Evolutionary conservation across 1,140 invertebrate species (phyloP).

Genomic region (Eupristina koningsbergeri): DNA sequence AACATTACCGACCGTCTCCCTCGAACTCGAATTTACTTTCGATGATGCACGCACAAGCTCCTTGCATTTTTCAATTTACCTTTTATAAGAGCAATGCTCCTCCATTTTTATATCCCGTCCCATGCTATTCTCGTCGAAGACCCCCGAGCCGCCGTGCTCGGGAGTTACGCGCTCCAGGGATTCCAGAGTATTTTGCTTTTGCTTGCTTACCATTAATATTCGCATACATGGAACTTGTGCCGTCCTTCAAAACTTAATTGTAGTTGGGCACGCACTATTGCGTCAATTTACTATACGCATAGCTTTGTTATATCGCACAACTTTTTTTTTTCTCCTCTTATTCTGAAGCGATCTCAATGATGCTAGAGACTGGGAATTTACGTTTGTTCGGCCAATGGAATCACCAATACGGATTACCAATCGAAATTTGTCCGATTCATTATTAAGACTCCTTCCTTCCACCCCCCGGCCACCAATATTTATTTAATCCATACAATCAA

Average conservation of each 20-base stretch:
- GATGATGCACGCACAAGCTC: slow-evolving; percentile 5
- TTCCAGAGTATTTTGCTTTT: not conserved
- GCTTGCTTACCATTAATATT: not conserved
- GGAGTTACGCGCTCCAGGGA: not conserved
- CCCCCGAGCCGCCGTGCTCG: not conserved
- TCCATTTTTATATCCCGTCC: too few species aligned
- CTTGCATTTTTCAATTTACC: not conserved
- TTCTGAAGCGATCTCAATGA: too few species aligned
- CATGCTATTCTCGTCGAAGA: not conserved
- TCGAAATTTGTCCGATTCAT: too few species aligned
- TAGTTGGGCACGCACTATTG: not conserved
- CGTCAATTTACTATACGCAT: not conserved
- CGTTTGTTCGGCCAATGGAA: not conserved
- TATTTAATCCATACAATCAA: not conserved
- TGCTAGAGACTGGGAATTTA: too few species aligned
- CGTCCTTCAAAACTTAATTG: not conserved
- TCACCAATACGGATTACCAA: too few species aligned
- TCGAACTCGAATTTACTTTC: not conserved
- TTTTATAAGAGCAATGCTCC: not conserved
- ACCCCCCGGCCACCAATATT: not conserved
- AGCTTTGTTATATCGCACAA: not conserved
- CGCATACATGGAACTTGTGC: not conserved
- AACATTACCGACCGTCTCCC: not conserved
- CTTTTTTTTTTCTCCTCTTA: not conserved
- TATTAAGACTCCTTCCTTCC: not conserved